phyloP scores from a whole-genome alignment of 2,888 invertebrate genomes.

The Pterostichus madidus region DNA sequence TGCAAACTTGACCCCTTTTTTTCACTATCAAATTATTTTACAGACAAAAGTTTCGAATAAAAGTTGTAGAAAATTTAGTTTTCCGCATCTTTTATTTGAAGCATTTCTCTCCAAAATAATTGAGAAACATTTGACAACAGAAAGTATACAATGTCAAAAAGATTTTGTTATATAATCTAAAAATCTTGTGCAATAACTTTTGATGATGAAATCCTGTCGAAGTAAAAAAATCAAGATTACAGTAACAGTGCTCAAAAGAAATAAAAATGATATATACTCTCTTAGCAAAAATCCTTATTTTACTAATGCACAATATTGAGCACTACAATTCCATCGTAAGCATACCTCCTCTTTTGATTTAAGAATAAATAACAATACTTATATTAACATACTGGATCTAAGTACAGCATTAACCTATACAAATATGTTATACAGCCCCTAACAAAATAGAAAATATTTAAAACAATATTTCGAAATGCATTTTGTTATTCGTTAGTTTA shows the following conservation, averaged over 20 bases:
- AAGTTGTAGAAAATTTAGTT: no score
- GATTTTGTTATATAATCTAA: no score
- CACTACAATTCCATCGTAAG: constrained; percentile 36
- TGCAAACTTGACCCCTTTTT: no score
- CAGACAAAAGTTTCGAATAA: no score
- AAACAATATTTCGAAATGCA: constrained; percentile 50
- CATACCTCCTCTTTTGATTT: constrained; percentile 54
- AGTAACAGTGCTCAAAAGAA: constrained; percentile 35
- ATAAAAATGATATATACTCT: constrained; percentile 11
- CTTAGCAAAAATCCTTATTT: constrained; percentile 51
- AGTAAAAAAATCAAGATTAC: no score
- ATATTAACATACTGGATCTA: not conserved
- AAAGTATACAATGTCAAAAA: no score
- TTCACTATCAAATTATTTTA: no score
- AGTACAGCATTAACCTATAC: constrained; percentile 54
- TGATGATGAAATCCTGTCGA: no score
- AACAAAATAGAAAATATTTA: constrained; percentile 51
- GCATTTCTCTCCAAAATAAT: no score
- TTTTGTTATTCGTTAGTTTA: not conserved
- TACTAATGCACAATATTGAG: constrained; percentile 57
- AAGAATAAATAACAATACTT: constrained; percentile 59
- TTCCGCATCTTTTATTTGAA: no score
- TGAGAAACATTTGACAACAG: no score
- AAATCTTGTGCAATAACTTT: no score
- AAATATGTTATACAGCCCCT: constrained; percentile 37